phyloP scores from a whole-genome alignment of 2,113 vertebrate genomes.

The Lontra canadensis region DNA sequence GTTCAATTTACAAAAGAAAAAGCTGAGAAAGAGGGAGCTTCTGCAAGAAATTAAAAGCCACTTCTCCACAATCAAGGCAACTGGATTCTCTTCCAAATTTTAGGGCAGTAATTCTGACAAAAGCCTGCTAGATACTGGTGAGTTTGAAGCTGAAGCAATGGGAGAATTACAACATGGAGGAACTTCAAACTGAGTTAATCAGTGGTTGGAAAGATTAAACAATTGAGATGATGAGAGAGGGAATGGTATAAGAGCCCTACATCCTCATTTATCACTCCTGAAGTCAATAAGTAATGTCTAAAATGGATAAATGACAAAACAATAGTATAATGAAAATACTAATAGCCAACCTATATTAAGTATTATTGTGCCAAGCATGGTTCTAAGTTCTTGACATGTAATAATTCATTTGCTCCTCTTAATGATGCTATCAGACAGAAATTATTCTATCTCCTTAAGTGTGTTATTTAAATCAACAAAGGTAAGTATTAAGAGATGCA shows the following conservation, averaged over 20 bases:
- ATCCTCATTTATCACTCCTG: background rate
- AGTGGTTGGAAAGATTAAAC: conserved; percentile 16
- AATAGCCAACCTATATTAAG: background rate
- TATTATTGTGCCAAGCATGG: background rate
- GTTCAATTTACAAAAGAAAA: background rate
- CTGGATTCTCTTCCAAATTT: background rate
- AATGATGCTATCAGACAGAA: background rate
- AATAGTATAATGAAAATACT: background rate
- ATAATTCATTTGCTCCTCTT: background rate
- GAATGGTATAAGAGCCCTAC: background rate
- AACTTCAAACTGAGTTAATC: background rate
- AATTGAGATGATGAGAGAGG: background rate
- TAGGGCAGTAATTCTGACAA: background rate
- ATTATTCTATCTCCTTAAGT: background rate
- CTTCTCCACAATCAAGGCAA: background rate
- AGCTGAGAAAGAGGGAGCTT: background rate
- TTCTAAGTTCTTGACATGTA: background rate
- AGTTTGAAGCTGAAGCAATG: background rate
- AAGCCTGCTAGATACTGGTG: background rate
- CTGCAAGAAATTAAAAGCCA: background rate
- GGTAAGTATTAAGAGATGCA: background rate
- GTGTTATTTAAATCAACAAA: background rate
- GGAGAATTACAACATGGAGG: conserved; percentile 8
- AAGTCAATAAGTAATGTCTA: background rate
- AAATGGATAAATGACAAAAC: background rate